Base-by-base conservation (phyloP, 2,888 invertebrate genomes). In the Pristionchus mayeri region DNA sequence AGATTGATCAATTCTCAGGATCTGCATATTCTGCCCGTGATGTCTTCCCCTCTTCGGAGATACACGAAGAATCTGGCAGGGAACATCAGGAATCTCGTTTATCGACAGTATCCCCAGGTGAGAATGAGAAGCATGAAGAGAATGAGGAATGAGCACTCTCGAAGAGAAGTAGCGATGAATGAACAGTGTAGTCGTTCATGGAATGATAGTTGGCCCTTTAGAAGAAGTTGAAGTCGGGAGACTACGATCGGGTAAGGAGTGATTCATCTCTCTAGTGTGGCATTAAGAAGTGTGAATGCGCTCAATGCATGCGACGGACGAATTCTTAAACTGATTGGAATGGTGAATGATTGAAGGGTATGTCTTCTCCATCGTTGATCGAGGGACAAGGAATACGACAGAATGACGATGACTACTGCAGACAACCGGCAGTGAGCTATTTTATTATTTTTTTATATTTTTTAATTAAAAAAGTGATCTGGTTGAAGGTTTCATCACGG, bases 71-170 rank as follows among this genome's bases (percentile, higher is more conserved):
- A 89, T 75, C 88, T 93, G 81, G 90, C 90, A 57, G 98, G 98
- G 0, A 95, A 96, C 52, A 96, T 98, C 37, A 94, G 97, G 86
- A 98, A 98, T 94, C 94, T 98, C 90, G 96, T 97, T 86, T 94
- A 93, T 87, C 92, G 96, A 96, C 93, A 93, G 82, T 93, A 93
- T 37, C 96, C 97, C 92, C 95, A 95, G 89, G 91, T 90, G 37
- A 34, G 27, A 30, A 18, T 44, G 27, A 18, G 87, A n/a, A n/a
- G n/a, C n/a, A 13, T 67, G 30, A 18, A 4, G 67, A n/a, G 37
- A 67, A 3, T 54, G 24, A 54, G 18, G 21, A 9, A 54, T n/a
- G n/a, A n/a, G n/a, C n/a, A n/a, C n/a, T n/a, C n/a, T n/a, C n/a
- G n/a, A n/a, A n/a, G n/a, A n/a, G n/a, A n/a, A n/a, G n/a, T n/a